Evolutionary conservation across 2,113 vertebrate species (phyloP), one percentile per base, ranked within the genome.

Genomic region (Drymodes brunneopygia): DNA sequence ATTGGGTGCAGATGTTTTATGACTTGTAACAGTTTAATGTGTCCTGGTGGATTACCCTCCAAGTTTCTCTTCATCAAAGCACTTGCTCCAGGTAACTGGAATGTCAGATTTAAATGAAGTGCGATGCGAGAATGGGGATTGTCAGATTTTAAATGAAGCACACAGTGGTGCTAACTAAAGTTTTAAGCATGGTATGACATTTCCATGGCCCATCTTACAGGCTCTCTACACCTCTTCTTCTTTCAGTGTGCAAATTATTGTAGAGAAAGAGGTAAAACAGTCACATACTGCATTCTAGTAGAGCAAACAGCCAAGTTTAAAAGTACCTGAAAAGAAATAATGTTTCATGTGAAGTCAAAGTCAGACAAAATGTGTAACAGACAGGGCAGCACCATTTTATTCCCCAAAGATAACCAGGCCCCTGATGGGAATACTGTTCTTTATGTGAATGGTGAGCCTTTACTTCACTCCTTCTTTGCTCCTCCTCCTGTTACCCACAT

Each of bases 21-120:
- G 94, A 95, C 96, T 97, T 97, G 81, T 92, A 97, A 97, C 91
- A 91, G 96, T 86, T 96, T 97, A 96, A 97, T 98, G 78, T 79
- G 93, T 96, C 94, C 92, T 96, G 70, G 91, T 96, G 97, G 95
- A 96, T 94, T 95, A 94, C 54, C 31, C 77, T 92, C 92, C 93
- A 92, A 92, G 75, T 95, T 97, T 94, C 79, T 96, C 88, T 97
- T 97, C 78, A 92, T 96, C 93, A 87, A 95, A 94, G 94, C 80
- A 94, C 87, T 95, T 70, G 88, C 69, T 93, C 82, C 81, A 94
- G 91, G 90, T 95, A 93, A 97, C 91, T 85, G 79, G 87, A 92
- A 95, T 90, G 90, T 96, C 94, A 95, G 81, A 90, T 93, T 93
- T 95, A 97, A 96, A 97, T 86, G 79, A 88, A 90, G 65, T 96